Evolutionary conservation across 2,797 vertebrate species (phyloP).

Genomic region (Sebastes itinus): DNA sequence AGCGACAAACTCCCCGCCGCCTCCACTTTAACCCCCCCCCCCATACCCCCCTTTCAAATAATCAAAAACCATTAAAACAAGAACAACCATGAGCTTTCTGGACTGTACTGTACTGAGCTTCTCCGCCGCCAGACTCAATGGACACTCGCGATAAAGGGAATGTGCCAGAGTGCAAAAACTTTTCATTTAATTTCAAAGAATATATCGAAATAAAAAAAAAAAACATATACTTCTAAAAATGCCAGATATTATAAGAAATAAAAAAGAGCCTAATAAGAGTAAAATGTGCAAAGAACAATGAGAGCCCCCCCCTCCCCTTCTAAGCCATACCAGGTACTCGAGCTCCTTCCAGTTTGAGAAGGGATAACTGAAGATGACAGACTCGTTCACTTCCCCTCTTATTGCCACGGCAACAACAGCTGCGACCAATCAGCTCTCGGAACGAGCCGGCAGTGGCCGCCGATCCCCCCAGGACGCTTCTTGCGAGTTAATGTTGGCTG

Average conservation of each 20-base stretch:
- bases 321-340: slow-evolving; percentile 91
- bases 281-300: slow-evolving; percentile 78
- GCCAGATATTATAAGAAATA: slow-evolving; percentile 66
- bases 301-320: slow-evolving; percentile 60
- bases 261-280: slow-evolving; percentile 66
- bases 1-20: slow-evolving; percentile 26
- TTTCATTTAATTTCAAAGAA: slow-evolving; percentile 75
- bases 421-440: slow-evolving; percentile 70
- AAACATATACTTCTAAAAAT: slow-evolving; percentile 72
- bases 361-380: slow-evolving; percentile 77
- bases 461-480: slow-evolving; percentile 68
- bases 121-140: slow-evolving; percentile 59
- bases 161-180: slow-evolving; percentile 71
- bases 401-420: slow-evolving; percentile 81
- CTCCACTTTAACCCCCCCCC: slow-evolving; percentile 32
- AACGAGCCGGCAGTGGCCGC: slow-evolving; percentile 65
- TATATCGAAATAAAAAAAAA: slow-evolving; percentile 70
- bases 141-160: slow-evolving; percentile 67
- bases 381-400: slow-evolving; percentile 76
- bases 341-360: slow-evolving; percentile 69
- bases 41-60: slow-evolving; percentile 39
- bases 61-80: slow-evolving; percentile 63
- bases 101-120: slow-evolving; percentile 72
- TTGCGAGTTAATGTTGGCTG: slow-evolving; percentile 66
- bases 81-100: slow-evolving; percentile 73